phyloP scores from a whole-genome alignment of 2,797 vertebrate species.

The Botia kubotai region DNA sequence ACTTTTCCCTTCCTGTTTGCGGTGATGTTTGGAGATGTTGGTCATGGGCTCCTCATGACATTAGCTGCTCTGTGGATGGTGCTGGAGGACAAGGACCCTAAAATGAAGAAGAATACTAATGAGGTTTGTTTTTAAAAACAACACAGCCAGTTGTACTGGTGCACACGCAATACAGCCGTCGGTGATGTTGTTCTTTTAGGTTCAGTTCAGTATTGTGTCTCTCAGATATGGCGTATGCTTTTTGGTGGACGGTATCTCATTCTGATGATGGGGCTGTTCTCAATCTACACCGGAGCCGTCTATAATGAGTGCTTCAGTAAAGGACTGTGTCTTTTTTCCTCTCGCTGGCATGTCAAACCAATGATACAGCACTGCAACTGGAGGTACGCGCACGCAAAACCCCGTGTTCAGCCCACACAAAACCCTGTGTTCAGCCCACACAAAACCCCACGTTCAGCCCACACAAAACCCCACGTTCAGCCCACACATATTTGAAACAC shows the following conservation, averaged over 20 bases:
- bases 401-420: too few species aligned
- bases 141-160: too few species aligned
- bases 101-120: background rate
- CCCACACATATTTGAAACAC: too few species aligned
- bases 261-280: background rate
- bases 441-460: too few species aligned
- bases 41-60: background rate
- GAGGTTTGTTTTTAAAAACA: too few species aligned
- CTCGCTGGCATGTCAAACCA: background rate
- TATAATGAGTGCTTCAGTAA: conserved; percentile 2
- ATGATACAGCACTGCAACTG: background rate
- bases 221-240: background rate
- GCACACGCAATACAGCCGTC: too few species aligned
- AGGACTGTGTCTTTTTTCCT: background rate
- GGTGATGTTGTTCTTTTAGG: too few species aligned
- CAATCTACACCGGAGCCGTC: background rate
- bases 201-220: background rate
- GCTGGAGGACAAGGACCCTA: background rate
- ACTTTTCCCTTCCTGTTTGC: background rate
- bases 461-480: too few species aligned
- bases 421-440: too few species aligned
- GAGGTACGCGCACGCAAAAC: background rate
- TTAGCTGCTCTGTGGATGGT: background rate
- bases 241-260: background rate
- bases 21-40: background rate